Base-by-base conservation (phyloP, 2,888 invertebrate genomes). In the Sesia apiformis region DNA sequence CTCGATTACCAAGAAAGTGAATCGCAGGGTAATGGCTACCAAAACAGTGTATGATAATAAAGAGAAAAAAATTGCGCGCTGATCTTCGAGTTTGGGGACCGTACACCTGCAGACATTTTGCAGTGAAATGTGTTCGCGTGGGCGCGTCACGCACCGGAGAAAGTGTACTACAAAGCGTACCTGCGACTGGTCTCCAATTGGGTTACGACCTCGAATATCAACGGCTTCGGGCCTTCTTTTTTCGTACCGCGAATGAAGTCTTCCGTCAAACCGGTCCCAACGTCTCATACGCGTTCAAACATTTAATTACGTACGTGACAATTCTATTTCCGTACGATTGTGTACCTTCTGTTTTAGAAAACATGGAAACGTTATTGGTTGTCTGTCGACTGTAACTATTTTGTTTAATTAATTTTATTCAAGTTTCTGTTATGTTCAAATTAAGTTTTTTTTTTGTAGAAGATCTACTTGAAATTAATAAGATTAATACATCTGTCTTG, bases 81-180 rank as follows among this genome's bases (percentile, higher is more conserved):
- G 68, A 66, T 59, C 60, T 59, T 64, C 61, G 60, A 60, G 69
- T 65, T 70, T 63, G 69, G 63, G 59, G 56, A 59, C 55, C 51
- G 62, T 60, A 63, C 77, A 76, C 73, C 75, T 79, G 76, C 65
- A 63, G 63, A 62, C 66, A 60, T 63, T 68, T 62, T 66, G 64
- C 69, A 70, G 83, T 78, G 85, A 86, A 84, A 84, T 74, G 83
- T 71, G 71, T 74, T 72, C 63, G 66, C 59, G 67, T 70, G 77
- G 72, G 72, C 74, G 74, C 83, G 84, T 84, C 85, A 84, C 81
- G 81, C 78, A 81, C 64, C 64, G 84, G 88, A 81, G 88, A 89
- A 89, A 89, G 88, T 89, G 84, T 84, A 87, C 83, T 78, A 83
- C 81, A 80, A 81, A 76, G 69, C 66, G 73, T 78, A 82, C 81